phyloP scores from a whole-genome alignment of 2,113 vertebrate species.

The Turdus rufiventris region DNA sequence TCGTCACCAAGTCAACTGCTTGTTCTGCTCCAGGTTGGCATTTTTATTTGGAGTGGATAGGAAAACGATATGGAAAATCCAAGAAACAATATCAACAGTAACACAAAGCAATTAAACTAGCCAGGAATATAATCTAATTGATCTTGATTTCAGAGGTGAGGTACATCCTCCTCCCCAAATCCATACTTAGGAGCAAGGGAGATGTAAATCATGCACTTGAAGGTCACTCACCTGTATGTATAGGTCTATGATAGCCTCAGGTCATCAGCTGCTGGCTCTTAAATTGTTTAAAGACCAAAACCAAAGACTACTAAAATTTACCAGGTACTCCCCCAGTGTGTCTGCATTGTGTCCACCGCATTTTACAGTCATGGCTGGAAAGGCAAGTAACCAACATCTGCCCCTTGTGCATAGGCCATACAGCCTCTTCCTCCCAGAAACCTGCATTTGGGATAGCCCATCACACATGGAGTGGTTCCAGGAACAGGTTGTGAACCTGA shows the following conservation, averaged over 20 bases:
- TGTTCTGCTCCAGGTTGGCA: neutral
- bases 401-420: no score
- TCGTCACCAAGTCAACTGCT: neutral
- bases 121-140: neutral
- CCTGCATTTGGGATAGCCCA: neutral
- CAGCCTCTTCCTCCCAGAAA: neutral
- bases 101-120: neutral
- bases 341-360: neutral
- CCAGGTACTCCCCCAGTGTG: neutral
- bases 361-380: neutral
- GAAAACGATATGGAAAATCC: neutral
- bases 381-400: neutral
- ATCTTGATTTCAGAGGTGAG: neutral
- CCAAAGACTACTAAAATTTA: neutral
- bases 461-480: neutral
- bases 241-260: neutral
- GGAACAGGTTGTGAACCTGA: neutral
- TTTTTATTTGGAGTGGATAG: neutral
- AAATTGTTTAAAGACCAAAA: neutral
- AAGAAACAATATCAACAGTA: neutral
- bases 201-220: neutral
- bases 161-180: neutral
- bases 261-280: neutral
- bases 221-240: neutral
- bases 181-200: neutral